Base-by-base conservation (phyloP, 1,140 invertebrate genomes). In the Tetragonula clypearis region DNA sequence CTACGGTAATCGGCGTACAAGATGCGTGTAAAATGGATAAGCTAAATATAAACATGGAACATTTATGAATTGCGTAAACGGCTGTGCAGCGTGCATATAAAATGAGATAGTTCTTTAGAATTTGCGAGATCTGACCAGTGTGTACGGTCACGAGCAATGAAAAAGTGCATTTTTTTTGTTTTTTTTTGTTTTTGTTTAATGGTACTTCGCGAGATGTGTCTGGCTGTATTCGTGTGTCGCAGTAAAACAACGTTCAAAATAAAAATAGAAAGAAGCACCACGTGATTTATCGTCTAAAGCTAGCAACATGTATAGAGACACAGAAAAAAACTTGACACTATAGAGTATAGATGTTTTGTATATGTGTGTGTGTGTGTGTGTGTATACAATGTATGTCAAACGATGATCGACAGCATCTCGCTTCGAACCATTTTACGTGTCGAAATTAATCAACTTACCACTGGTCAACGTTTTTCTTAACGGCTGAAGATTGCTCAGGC, bases 401-500 rank as follows among this genome's bases (percentile, higher is more conserved):
- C 49, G 55, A 9, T 49, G 66, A 68, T 60, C 41, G 86, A 88
- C 89, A 86, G 79, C 86, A 89, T 90, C 87, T 91, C 87, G 86
- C 79, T 85, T 82, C 79, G 88, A 86, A 85, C 89, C 88, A 89
- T 87, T 86, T 81, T n/a, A 76, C n/a, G 71, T 68, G 86, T 82
- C 23, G 69, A 82, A 76, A 80, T 68, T 55, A 75, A 86, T 69
- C 23, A 68, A 95, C 96, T 95, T 94, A 98, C 97, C 97, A 92
- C 97, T 97, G 77, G 97, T 97, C 89, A 97, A 94, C 62, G 98
- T 98, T 95, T 99, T 99, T 87, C 98, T 95, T 87, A 98, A 94
- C 71, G 98, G 98, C 65, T 95, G 94, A 93, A 98, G 96, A 95
- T 98, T 98, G 90, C 98, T 98, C 86, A 99, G 96, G 88, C 98